Evolutionary conservation across 1,140 invertebrate genomes (phyloP), one percentile per base, ranked within the genome.

Genomic region (Palaemon carinicauda): DNA sequence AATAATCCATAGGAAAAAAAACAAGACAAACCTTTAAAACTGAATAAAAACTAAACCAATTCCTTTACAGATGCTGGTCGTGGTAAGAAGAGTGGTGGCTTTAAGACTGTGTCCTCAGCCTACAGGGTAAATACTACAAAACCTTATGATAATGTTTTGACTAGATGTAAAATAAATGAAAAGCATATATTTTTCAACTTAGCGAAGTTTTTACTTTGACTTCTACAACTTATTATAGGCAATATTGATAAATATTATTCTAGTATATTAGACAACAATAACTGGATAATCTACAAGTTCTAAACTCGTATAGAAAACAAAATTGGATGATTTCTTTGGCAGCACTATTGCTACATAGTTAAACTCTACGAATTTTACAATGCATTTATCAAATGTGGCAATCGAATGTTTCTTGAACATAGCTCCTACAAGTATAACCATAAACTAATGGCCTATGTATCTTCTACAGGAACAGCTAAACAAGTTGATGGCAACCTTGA

Each of bases 51-150:
- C 10, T 69, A 15, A 69, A n/a, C n/a, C 1, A 31, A 24, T 31
- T 69, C 24, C 24, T 14, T 60, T 53, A 7, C 21, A 79, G 99
- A 92, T 95, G 88, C 84, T n/a, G n/a, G n/a, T 52, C 89, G 90
- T 71, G 86, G 79, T 54, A 97, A 97, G 94, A 98, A 98, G 94
- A 96, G 97, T 91, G 96, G 96, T 94, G 96, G 97, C 94, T 98
- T 98, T 94, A 96, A 97, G 92, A 98, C 97, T 92, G 97, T 98
- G 90, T 98, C 97, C 78, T 97, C 97, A 89, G 95, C 95, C 90
- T 98, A 98, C 94, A 97, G 94, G 94, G 95, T 95, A 93, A 73
- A 65, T 71, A 78, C 17, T 12, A 41, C 41, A 3, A 41, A 1
- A 9, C 41, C 7, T 41, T 41, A 41, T 41, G 12, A 5, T 41